These are phyloP conservation scores for Lepus townsendii DNA, from an alignment of 2,797 vertebrate species.

Conservation along the genomic window DNA sequence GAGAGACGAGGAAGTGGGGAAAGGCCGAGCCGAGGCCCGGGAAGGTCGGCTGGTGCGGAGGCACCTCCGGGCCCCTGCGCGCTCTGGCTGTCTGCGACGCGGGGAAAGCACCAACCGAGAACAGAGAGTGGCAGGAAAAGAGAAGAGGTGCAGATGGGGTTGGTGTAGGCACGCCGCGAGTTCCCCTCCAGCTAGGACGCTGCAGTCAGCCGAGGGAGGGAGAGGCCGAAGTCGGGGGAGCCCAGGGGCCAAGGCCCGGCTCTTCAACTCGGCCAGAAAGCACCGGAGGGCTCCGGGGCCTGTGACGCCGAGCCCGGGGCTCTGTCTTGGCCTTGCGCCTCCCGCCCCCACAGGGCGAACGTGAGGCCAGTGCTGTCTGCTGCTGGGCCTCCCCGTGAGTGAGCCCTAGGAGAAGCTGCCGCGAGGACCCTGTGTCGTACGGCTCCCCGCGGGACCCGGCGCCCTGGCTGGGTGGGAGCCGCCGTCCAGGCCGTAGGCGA, in stretches of 20 bases:
- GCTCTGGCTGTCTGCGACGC: conserved; percentile 29
- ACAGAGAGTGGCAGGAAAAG: conserved; percentile 66
- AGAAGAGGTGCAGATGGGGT: conserved; percentile 47
- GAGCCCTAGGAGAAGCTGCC: not conserved
- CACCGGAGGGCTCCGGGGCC: not conserved
- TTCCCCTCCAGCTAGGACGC: not conserved
- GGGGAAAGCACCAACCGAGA: conserved; percentile 67
- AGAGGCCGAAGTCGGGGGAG: not conserved
- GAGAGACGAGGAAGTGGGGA: not conserved
- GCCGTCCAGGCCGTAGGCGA: not conserved
- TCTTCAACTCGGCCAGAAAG: not conserved
- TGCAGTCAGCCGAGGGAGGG: not conserved
- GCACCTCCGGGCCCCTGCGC: not conserved
- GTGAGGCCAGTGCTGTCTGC: not conserved
- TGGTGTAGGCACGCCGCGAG: conserved; percentile 57
- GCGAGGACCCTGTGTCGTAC: not conserved
- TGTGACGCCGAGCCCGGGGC: not conserved
- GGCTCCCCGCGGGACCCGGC: not conserved
- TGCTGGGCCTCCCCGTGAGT: conserved; percentile 14
- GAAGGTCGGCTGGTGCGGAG: not conserved
- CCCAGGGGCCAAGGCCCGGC: not conserved
- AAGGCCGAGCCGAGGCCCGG: conserved; percentile 46
- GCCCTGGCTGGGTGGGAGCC: conserved; percentile 42
- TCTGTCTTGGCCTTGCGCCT: not conserved
- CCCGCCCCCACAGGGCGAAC: not conserved